phyloP scores from a whole-genome alignment of 1,140 invertebrate genomes.

The Solen grandis region DNA sequence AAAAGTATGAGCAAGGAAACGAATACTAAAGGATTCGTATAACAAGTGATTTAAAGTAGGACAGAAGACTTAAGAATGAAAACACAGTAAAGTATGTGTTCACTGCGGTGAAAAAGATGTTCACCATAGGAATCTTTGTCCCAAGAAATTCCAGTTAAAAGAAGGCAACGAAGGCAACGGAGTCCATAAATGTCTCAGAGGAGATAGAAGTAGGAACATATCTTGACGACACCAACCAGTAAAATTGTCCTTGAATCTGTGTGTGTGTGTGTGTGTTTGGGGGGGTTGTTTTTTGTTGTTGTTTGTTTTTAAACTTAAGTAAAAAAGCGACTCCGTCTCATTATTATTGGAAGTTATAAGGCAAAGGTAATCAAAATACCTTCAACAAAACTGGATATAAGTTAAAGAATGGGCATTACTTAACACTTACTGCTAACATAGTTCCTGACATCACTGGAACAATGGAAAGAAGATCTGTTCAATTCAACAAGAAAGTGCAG shows the following conservation, averaged over 20 bases:
- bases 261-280: too few relatives aligned
- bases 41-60: constrained; percentile 4
- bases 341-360: constrained; percentile 5
- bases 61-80: not conserved
- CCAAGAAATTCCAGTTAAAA: not conserved
- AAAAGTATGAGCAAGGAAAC: not conserved
- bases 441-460: constrained; percentile 13
- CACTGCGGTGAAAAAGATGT: constrained; percentile 26
- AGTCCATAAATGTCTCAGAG: too few relatives aligned
- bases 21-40: not conserved
- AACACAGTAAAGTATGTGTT: not conserved
- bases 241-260: too few relatives aligned
- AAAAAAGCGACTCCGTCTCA: too few relatives aligned
- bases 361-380: not conserved
- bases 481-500: not conserved
- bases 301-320: too few relatives aligned
- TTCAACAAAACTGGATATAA: too few relatives aligned
- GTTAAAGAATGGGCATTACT: not conserved
- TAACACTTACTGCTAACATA: constrained; percentile 11
- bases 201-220: too few relatives aligned
- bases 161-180: not conserved
- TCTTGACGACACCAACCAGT: too few relatives aligned
- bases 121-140: constrained; percentile 31
- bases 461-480: not conserved
- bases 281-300: too few relatives aligned